Evolutionary conservation across 2,888 invertebrate genomes (phyloP).

Genomic region (Agrypnus murinus): DNA sequence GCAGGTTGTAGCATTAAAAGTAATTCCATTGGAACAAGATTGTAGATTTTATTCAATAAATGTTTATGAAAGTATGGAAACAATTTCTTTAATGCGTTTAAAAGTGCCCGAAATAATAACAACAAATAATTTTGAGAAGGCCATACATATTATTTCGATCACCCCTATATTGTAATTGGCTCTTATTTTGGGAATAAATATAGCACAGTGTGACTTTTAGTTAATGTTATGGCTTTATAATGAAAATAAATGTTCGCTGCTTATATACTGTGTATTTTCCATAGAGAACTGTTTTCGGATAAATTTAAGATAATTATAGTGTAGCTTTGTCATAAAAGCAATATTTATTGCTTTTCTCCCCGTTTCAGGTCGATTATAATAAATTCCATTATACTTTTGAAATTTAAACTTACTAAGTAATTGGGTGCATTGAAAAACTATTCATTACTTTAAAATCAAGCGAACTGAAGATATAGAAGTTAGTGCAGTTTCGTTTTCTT

Average conservation of each 20-base stretch:
- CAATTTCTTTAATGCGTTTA: no score
- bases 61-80: no score
- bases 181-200: conserved; percentile 33
- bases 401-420: conserved; percentile 34
- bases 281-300: conserved; percentile 10
- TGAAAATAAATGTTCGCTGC: conserved; percentile 55
- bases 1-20: no score
- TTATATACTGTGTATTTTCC: conserved; percentile 16
- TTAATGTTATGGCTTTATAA: conserved; percentile 58
- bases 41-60: no score
- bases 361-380: neutral
- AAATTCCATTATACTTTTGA: conserved; percentile 6
- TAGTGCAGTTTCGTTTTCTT: conserved; percentile 33
- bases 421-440: conserved; percentile 34
- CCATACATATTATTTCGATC: conserved; percentile 1
- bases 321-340: conserved; percentile 6
- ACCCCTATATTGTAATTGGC: conserved; percentile 1
- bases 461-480: conserved; percentile 28
- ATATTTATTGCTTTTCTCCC: conserved; percentile 18
- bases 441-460: conserved; percentile 40
- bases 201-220: conserved; percentile 50
- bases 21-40: no score
- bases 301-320: conserved; percentile 15
- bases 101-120: no score
- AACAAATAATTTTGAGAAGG: no score